Evolutionary conservation across 2,113 vertebrate species (phyloP).

Genomic region (Microtus oregoni): DNA sequence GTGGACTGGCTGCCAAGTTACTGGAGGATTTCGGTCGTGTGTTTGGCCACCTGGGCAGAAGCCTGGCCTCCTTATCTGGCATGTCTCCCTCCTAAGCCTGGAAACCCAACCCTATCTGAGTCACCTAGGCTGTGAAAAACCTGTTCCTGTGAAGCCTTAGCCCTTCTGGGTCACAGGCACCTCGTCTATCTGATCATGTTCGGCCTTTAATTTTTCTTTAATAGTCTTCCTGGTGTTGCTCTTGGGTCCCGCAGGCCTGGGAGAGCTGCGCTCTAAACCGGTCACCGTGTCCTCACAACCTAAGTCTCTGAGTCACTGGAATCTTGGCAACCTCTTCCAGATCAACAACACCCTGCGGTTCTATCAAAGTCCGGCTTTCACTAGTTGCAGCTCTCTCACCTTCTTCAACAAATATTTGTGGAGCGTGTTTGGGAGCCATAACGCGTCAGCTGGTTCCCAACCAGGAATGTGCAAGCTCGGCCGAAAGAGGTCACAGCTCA

Average conservation of each 20-base stretch:
- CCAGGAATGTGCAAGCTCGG: background rate
- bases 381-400: background rate
- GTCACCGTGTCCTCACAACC: background rate
- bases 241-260: background rate
- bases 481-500: background rate
- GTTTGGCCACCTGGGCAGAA: constrained; percentile 68
- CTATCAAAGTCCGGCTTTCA: background rate
- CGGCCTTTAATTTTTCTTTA: background rate
- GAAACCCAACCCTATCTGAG: constrained; percentile 56
- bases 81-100: background rate
- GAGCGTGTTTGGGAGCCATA: background rate
- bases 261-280: background rate
- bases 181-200: background rate
- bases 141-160: constrained; percentile 40
- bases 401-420: background rate
- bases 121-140: constrained; percentile 60
- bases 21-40: background rate
- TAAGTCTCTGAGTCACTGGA: background rate
- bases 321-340: background rate
- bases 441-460: background rate
- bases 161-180: constrained; percentile 3
- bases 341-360: background rate
- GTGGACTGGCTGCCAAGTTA: constrained; percentile 50
- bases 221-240: background rate
- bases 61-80: constrained; percentile 51